Evolutionary conservation across 2,797 vertebrate species (phyloP), one percentile per base, ranked within the genome.

Genomic region (Pagetopsis macropterus): DNA sequence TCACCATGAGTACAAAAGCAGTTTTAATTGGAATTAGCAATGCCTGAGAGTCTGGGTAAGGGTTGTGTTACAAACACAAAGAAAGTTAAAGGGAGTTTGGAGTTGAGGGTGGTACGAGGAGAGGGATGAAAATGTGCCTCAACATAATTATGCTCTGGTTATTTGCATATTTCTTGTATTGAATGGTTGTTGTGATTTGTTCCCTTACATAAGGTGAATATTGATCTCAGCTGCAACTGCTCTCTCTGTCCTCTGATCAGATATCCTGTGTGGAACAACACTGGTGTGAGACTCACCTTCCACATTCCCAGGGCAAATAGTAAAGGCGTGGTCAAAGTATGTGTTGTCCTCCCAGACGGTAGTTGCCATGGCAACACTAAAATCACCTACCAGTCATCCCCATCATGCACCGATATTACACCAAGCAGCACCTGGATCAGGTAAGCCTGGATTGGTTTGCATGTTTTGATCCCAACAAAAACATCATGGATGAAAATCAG

Each of bases 371-470:
- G 94, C 19, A 76, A 83, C 2, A 63, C 89, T 61, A 68, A 13
- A 1, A 65, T 99, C 56, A 92, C 91, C 54, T 98, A 97, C 76
- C 77, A 79, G 11, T 96, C 96, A 0, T 80, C 85, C 5, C 97
- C 97, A 0, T 90, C 84, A 3, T 99, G 97, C 82, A 87, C 71
- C 41, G 21, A 23, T 4, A 79, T 96, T 16, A 70, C 70, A 21
- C 97, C 97, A 37, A 87, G 67, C 23, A 93, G 77, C 78, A 90
- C 92, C 71, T 98, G 97, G 97, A 77, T 84, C 79, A 97, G 97
- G 97, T 98, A 44, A 13, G 43, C 12, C 12, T 44, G 43, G 12
- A 44, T 37, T 37, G 33, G 33, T 37, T 37, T 37, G 33, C 33
- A 37, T 37, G 33, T 37, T 37, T 37, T 6, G 7, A 9, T 37